Evolutionary conservation across 1,140 invertebrate genomes (phyloP).

Genomic region (Diploscapter pachys): DNA sequence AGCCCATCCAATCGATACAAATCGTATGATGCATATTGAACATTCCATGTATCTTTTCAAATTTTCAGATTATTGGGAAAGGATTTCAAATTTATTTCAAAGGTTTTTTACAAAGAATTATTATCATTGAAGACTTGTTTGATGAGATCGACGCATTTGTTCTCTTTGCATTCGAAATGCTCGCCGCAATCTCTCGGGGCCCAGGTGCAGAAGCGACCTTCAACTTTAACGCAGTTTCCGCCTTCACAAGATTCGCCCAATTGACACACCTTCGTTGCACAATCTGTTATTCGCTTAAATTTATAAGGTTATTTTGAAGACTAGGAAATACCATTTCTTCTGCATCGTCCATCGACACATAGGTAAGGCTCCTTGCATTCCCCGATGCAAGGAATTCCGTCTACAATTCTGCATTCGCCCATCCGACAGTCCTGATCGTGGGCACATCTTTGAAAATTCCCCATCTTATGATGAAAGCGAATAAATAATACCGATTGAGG

Average conservation of each 20-base stretch:
- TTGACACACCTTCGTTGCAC: slow-evolving; percentile 53
- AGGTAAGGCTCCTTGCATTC: slow-evolving; percentile 44
- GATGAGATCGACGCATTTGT: slow-evolving; percentile 40
- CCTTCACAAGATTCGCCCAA: slow-evolving; percentile 54
- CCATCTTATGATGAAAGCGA: not conserved
- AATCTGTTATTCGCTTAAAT: slow-evolving; percentile 37
- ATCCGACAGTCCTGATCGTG: slow-evolving; percentile 40
- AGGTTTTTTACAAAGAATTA: too few relatives aligned
- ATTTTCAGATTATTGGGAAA: too few relatives aligned
- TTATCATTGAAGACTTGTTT: too few relatives aligned
- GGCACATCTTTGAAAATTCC: slow-evolving; percentile 24
- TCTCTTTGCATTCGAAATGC: slow-evolving; percentile 45
- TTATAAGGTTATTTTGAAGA: not conserved
- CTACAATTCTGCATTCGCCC: slow-evolving; percentile 33
- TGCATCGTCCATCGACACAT: slow-evolving; percentile 49
- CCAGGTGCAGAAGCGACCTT: slow-evolving; percentile 43
- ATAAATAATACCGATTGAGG: slow-evolving; percentile 1
- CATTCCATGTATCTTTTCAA: too few relatives aligned
- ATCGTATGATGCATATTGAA: too few relatives aligned
- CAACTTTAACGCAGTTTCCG: slow-evolving; percentile 51
- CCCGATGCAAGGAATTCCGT: slow-evolving; percentile 37
- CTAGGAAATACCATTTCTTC: slow-evolving; percentile 39
- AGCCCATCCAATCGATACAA: too few relatives aligned
- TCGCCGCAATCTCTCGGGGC: slow-evolving; percentile 53
- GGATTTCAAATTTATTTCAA: too few relatives aligned